Base-by-base conservation (phyloP, 2,797 vertebrate species). In the Cossypha polioptera region DNA sequence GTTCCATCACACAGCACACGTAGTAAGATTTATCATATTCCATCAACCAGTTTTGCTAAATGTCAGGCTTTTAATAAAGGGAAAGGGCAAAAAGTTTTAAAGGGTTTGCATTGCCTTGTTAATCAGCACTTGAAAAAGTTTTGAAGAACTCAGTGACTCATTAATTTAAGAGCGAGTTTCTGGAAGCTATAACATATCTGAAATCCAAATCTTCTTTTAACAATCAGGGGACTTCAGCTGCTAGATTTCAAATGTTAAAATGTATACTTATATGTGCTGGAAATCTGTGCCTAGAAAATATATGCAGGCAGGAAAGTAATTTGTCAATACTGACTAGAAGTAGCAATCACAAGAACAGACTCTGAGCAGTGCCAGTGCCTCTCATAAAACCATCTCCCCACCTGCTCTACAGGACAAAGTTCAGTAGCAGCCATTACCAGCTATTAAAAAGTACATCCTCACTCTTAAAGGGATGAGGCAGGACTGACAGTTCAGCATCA, bases 41-140 rank as follows among this genome's bases (percentile, higher is more conserved):
- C 93, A 96, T 97, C 97, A 97, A 95, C 74, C 95, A 97, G 97
- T 96, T 92, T 94, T 97, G 75, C 88, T 97, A 98, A 98, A 98
- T 98, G 98, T 97, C 98, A 98, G 88, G 87, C 91, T 94, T 97
- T 98, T 98, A 98, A 98, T 98, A 97, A 98, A 97, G 94, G 95
- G 95, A 98, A 98, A 98, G 97, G 97, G 97, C 97, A 98, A 95
- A 96, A 97, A 96, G 94, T 98, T 97, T 96, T 95, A 88, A 97
- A 97, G 94, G 80, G 96, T 97, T 95, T 96, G 85, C 92, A 92
- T 96, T 97, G 88, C 96, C 94, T 96, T 92, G 84, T 96, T 97
- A 97, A 97, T 97, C 94, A 96, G 90, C 85, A 86, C 89, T 90
- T 73, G 63, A 95, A 95, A 97, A 96, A 94, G 83, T 93, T 96